Conservation (phyloP, 2,797 vertebrate species). For the Chrysocyon brachyurus region DNA sequence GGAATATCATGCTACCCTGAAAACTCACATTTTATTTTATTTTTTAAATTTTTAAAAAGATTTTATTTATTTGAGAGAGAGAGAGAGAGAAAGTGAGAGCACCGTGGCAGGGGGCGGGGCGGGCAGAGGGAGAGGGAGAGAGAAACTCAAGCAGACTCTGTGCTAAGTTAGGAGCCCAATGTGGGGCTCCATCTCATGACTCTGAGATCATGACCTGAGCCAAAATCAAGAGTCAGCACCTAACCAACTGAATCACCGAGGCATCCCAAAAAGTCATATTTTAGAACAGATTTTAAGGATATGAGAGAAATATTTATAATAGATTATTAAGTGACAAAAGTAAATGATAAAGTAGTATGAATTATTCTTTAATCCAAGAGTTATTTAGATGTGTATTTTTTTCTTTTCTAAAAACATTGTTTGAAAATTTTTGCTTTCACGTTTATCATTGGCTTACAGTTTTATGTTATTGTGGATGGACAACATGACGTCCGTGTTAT, state of each 20-base stretch:
- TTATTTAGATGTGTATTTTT: conserved; percentile 38
- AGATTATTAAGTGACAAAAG: neutral
- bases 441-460: conserved; percentile 34
- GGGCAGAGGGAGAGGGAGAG: neutral
- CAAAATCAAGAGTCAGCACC: neutral
- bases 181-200: neutral
- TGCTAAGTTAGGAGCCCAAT: neutral
- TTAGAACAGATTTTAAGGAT: neutral
- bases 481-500: neutral
- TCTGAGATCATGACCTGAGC: neutral
- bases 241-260: neutral
- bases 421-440: neutral
- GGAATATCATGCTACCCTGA: neutral
- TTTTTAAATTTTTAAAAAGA: neutral
- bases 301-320: neutral
- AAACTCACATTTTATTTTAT: neutral
- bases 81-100: neutral
- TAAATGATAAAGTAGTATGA: neutral
- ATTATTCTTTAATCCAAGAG: neutral
- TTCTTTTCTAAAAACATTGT: conserved; percentile 5
- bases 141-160: neutral
- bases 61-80: neutral
- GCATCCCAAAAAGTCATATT: neutral
- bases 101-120: too few species aligned
- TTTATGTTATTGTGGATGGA: neutral